phyloP scores from a whole-genome alignment of 30 jellyfish, hydroid and myxozoan genomes.

The Turritopsis dohrnii region DNA sequence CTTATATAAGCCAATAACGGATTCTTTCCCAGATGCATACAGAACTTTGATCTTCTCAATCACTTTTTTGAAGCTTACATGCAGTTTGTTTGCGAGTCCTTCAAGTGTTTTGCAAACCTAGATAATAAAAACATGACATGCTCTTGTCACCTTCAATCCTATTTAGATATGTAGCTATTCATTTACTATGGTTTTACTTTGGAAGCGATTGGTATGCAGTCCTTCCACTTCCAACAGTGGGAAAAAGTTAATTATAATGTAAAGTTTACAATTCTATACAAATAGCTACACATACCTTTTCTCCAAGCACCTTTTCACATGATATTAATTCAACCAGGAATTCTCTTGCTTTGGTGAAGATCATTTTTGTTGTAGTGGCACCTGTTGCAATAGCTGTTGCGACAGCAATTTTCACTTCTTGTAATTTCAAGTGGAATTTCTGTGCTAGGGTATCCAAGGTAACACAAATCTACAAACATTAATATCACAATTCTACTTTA shows the following conservation, averaged over 20 bases:
- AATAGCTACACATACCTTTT: neutral
- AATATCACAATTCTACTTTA: neutral
- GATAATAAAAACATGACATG: too few species aligned
- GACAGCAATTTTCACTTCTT: slow-evolving; percentile 17
- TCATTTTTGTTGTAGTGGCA: neutral
- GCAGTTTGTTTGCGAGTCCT: neutral
- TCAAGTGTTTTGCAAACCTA: neutral
- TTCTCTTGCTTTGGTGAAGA: neutral
- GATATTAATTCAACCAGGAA: slow-evolving; percentile 18
- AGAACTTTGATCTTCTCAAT: neutral
- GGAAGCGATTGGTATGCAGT: too few species aligned
- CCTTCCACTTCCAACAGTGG: too few species aligned
- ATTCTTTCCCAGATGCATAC: neutral
- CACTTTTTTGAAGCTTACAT: slow-evolving; percentile 2
- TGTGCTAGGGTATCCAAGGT: slow-evolving; percentile 16
- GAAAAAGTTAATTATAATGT: too few species aligned
- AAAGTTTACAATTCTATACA: too few species aligned
- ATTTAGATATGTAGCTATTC: too few species aligned
- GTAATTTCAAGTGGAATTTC: neutral
- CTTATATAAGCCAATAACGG: neutral
- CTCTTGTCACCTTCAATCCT: too few species aligned
- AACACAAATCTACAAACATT: slow-evolving; percentile 18
- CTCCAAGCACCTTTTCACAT: neutral
- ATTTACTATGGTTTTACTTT: too few species aligned
- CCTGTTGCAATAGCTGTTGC: slow-evolving; percentile 24